Evolutionary conservation across 2,888 invertebrate species (phyloP), one percentile per base, ranked within the genome.

Genomic region (Hesperia comma): DNA sequence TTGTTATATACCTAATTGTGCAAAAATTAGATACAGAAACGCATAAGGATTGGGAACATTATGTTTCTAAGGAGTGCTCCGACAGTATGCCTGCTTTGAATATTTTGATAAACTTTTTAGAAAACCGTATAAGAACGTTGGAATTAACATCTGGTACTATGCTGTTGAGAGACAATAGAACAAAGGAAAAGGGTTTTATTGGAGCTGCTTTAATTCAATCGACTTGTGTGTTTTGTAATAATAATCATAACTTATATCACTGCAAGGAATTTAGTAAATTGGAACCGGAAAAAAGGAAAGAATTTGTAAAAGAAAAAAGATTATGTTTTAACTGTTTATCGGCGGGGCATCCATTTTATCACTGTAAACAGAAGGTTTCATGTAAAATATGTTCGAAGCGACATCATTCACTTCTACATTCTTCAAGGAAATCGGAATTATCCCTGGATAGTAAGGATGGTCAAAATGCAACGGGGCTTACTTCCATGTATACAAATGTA

Each of bases 261-360:
- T 71, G 71, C 53, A 70, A 71, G 46, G 68, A 68, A 51, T 72
- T 71, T 64, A 54, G 53, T 17, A 64, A 71, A 32, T 46, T 62
- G 26, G 60, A 54, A 19, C 32, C 62, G 37, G 64, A 68, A 10
- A 56, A 67, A 12, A 68, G 68, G 43, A 58, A 46, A 8, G 70
- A 72, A 14, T 64, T 57, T 46, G 64, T 69, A 14, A 68, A 67
- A 37, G 33, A 63, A 15, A 69, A 71, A 12, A 51, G 67, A 17
- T 51, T 70, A n/a, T n/a, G 72, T 55, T 72, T 61, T 62, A 72
- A 72, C 62, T 72, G 70, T 63, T 67, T 72, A 21, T 56, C 51
- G 19, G 21, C 63, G 57, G 68, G 67, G 32, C 71, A 69, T 63
- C 62, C 70, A 40, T 63, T 67, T 32, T 67, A 43, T 43, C 32